Percentiles rank a stretch among this genome's conserved stretches.
Conservation (phyloP, 2,888 invertebrate genomes). For the Dicranocentrus wangi region DNA sequence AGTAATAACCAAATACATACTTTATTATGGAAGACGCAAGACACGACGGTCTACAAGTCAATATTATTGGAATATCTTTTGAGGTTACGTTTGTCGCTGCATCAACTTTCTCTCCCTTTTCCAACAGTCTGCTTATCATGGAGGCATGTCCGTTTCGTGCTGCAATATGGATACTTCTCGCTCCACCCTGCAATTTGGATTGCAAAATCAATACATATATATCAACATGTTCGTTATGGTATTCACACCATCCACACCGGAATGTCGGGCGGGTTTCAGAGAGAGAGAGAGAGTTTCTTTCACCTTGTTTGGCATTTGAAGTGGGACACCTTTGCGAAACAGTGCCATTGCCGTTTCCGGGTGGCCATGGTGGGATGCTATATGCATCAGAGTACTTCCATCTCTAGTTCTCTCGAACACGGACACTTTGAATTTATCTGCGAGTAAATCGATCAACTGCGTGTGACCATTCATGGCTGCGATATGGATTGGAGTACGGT, state of each 20-base stretch:
- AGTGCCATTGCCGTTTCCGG: constrained; percentile 99
- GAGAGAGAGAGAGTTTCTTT: constrained; percentile 77
- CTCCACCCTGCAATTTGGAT: constrained; percentile 93
- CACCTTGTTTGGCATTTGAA: constrained; percentile 99
- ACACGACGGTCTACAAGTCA: neutral
- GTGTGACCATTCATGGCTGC: constrained; percentile 99
- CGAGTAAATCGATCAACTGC: constrained; percentile 92
- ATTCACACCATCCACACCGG: too few species aligned
- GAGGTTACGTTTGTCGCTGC: constrained; percentile 94
- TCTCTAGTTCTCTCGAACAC: constrained; percentile 97
- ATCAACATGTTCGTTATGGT: too few species aligned
- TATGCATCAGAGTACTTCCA: constrained; percentile 98
- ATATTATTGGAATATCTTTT: neutral
- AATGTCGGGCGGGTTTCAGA: too few species aligned
- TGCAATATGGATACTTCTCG: constrained; percentile 97
- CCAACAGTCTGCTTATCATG: constrained; percentile 94
- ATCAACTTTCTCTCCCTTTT: constrained; percentile 97
- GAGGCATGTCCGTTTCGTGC: constrained; percentile 97
- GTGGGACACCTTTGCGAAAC: constrained; percentile 97
- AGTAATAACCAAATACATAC: too few species aligned
- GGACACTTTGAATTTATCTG: constrained; percentile 98
- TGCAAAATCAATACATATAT: constrained; percentile 76
- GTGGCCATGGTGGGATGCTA: constrained; percentile 96
- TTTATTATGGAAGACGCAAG: too few species aligned
- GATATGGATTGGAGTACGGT: constrained; percentile 96